Evolutionary conservation across 2,113 vertebrate genomes (phyloP), one percentile per base, ranked within the genome.

Genomic region (Corythaixoides concolor): DNA sequence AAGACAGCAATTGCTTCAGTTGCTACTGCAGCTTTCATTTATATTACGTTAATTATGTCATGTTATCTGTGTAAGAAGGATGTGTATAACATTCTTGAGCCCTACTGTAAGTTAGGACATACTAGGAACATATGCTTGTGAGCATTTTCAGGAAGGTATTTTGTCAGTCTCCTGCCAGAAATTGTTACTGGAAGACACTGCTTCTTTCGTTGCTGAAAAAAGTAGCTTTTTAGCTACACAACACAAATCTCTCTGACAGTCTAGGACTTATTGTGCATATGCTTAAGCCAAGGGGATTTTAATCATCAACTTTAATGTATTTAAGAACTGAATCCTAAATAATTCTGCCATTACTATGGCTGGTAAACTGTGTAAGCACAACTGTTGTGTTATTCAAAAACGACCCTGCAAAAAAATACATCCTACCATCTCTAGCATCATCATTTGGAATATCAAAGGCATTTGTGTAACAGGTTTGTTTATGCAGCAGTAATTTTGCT

Each of bases 51-150:
- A 90, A 86, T 95, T 95, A 55, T 92, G 81, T 69, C 85, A 82
- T n/a, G 63, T 89, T 96, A 96, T 60, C 94, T 13, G 14, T 20
- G 6, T 73, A 95, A 97, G 93, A 97, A 92, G 79, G 84, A 93
- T 89, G 30, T 62, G 53, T 19, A 30, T 45, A 83, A 89, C 70
- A 85, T 85, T 93, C 73, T 93, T 12, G 17, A 93, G 43, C 24
- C 37, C 52, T 83, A 16, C 60, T 73, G 60, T 91, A 95, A 88
- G 82, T 90, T 94, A 95, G 94, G 94, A 94, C 7, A 69, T 72
- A 85, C 60, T 72, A 85, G 43, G 55, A 97, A 78, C 83, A 93
- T 47, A 89, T 43, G 75, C 70, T 79, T 78, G 30, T 63, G 85
- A 90, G 55, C 33, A 74, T 66, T 95, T 96, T 64, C 37, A 89